Conservation (phyloP, 2,888 invertebrate genomes). For the Rhamphomyia laevipes region DNA sequence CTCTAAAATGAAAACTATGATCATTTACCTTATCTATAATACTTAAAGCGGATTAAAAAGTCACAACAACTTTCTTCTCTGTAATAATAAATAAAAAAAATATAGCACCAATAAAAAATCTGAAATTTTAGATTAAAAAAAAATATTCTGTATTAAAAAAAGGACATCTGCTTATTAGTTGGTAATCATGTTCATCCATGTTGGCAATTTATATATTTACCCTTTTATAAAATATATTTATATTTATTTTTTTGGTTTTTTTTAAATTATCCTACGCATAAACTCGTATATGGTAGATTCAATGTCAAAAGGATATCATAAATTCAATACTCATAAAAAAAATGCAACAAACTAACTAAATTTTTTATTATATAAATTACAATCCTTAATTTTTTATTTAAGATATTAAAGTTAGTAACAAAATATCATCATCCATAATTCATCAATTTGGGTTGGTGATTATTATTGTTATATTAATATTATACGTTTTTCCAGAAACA, state of each 20-base stretch:
- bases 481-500: not conserved
- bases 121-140: too few species aligned
- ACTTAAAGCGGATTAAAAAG: too few species aligned
- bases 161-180: slow-evolving; percentile 14
- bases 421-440: slow-evolving; percentile 19
- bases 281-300: too few species aligned
- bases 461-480: slow-evolving; percentile 13
- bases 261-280: too few species aligned
- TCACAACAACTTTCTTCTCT: too few species aligned
- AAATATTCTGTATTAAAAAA: not conserved
- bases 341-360: not conserved
- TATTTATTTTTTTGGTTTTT: too few species aligned
- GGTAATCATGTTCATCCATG: slow-evolving; percentile 10
- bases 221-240: too few species aligned
- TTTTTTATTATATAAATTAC: slow-evolving; percentile 5
- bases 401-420: slow-evolving; percentile 16
- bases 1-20: too few species aligned
- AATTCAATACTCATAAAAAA: not conserved
- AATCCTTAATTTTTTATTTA: slow-evolving; percentile 1
- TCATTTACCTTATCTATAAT: too few species aligned
- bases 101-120: too few species aligned
- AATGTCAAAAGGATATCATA: too few species aligned
- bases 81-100: too few species aligned
- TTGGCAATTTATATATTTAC: slow-evolving; percentile 1
- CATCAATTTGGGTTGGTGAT: slow-evolving; percentile 22